Base-by-base conservation (phyloP, 2,113 vertebrate genomes). In the Halcyon malimbica region DNA sequence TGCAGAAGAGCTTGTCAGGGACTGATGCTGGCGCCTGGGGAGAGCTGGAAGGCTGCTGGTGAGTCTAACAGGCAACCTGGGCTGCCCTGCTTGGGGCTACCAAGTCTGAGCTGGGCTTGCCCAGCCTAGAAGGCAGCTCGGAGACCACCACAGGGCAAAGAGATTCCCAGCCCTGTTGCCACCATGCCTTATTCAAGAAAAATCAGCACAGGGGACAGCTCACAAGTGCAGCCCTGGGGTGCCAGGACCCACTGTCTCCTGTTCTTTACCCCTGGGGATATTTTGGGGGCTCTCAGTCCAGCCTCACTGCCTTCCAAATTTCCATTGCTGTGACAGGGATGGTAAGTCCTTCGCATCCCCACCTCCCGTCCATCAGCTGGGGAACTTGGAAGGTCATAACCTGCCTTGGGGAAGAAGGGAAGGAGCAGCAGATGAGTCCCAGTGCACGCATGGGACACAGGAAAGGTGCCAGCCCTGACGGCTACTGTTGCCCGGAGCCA, bases 291-390 rank as follows among this genome's bases (percentile, higher is more conserved):
- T 92, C 89, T 93, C 9, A 3, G 62, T 50, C 60, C 82, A 70
- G 44, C n/a, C 48, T 54, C 0, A 1, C 50, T 71, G 51, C 77
- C 53, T 78, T 74, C 77, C 79, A 79, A n/a, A 77, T 44, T 95
- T 78, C 65, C 59, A 11, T 77, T 4, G 0, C 35, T 51, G 50
- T 16, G 67, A 56, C 1, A 2, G 63, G 17, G 24, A n/a, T 1
- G 2, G 37, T 2, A 4, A 77, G 48, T 33, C 54, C 78, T 85
- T 57, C 5, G 3, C 37, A 35, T 51, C 51, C 42, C 8, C 29
- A 42, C 2, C 41, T 68, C 31, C 60, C 2, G 3, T 29, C 57
- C 2, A 1, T 50, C 46, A n/a, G 33, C n/a, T 1, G 0, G 25
- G 29, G 25, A 63, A 21, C 56, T 57, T 7, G 8, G n/a, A 77